Percentiles rank a stretch among this genome's conserved stretches.
These are phyloP conservation scores for Oryzias javanicus DNA, from an alignment of 2,113 vertebrate species.

Conservation along the genomic window DNA sequence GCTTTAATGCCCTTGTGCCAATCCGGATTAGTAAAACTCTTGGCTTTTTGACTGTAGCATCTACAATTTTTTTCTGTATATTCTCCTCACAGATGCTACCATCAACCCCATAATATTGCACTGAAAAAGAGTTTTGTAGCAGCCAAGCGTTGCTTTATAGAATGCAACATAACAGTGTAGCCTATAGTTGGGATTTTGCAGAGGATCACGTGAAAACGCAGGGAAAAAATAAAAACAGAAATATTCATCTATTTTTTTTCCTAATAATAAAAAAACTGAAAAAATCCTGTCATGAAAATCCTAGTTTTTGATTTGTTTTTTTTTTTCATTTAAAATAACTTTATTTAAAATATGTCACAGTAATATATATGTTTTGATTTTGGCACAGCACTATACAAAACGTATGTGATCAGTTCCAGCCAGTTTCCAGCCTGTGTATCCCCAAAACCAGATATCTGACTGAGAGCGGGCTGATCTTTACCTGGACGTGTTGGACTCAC, in stretches of 20 bases:
- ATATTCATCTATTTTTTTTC: conserved; percentile 19
- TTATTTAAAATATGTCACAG: conserved; percentile 66
- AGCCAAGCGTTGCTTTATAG: conserved; percentile 57
- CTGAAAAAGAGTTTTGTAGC: conserved; percentile 64
- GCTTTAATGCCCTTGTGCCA: conserved; percentile 64
- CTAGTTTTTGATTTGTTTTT: conserved; percentile 72
- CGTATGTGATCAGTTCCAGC: conserved; percentile 22
- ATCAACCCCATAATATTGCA: conserved; percentile 60
- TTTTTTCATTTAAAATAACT: conserved; percentile 53
- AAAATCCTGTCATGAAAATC: conserved; percentile 82
- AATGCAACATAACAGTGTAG: conserved; percentile 62
- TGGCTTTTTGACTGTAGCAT: conserved; percentile 16
- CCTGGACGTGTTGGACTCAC: conserved; percentile 24
- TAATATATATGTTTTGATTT: conserved; percentile 49
- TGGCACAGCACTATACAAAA: conserved; percentile 67
- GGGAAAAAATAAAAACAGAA: no score
- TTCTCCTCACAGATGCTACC: conserved; percentile 32
- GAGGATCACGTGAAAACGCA: neutral
- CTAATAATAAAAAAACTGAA: neutral
- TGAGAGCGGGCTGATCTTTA: no score
- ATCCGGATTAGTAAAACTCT: conserved; percentile 13
- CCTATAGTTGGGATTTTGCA: no score
- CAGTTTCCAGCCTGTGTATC: no score
- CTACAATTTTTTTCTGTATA: neutral
- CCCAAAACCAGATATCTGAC: no score